Conservation (phyloP, 1,140 invertebrate genomes). For the Sminthurinus signatus region DNA sequence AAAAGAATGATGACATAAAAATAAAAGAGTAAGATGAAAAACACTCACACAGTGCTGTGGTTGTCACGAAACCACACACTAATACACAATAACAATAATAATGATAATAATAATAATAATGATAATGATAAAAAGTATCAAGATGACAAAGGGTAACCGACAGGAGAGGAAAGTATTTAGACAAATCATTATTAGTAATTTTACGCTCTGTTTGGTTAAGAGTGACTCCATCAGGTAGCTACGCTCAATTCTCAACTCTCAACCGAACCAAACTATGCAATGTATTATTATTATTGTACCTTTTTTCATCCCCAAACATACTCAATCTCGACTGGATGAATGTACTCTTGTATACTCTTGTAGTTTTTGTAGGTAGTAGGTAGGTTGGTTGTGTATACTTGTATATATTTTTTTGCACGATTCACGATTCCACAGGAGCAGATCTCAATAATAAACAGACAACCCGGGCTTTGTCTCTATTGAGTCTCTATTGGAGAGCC, state of each 20-base stretch:
- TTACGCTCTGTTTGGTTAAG: conserved; percentile 16
- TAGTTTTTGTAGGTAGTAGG: no score
- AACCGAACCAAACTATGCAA: no score
- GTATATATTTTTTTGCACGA: no score
- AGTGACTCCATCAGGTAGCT: conserved; percentile 9
- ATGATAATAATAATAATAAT: neutral
- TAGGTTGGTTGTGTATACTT: no score
- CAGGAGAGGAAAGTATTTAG: neutral
- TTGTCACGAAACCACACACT: conserved; percentile 14
- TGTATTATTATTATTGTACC: neutral
- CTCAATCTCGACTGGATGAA: no score
- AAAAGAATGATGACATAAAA: no score
- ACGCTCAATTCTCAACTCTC: neutral
- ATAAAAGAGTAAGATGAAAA: no score
- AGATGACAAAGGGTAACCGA: conserved; percentile 8
- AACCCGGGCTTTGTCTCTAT: neutral
- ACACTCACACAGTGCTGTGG: no score
- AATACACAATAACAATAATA: neutral
- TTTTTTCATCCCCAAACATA: neutral
- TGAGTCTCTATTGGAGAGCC: no score
- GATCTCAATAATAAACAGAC: conserved; percentile 9
- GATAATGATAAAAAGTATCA: conserved; percentile 2
- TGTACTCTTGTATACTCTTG: no score
- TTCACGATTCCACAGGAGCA: no score
- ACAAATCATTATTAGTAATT: conserved; percentile 15